Base-by-base conservation (phyloP, 2,797 vertebrate genomes). In the Oceanodroma leucorhoa region DNA sequence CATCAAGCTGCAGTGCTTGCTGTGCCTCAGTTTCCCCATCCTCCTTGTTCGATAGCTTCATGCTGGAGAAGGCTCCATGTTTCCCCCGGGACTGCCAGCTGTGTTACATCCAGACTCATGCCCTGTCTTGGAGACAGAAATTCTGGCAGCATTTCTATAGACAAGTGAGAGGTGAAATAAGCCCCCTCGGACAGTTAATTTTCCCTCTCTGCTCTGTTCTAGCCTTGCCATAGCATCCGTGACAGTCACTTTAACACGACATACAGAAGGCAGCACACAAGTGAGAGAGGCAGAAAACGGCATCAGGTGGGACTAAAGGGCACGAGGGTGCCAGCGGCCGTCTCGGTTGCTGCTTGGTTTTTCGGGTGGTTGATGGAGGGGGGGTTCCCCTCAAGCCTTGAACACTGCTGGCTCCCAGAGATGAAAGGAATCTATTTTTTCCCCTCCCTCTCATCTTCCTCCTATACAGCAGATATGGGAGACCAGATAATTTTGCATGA, bases 31-130 rank as follows among this genome's bases (percentile, higher is more conserved):
- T 73, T 66, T 85, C 87, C 16, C 75, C 20, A 36, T 7, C 24
- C 12, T 32, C 15, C 38, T 45, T 4, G 9, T 54, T n/a, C 2
- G 0, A 1, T 3, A 7, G 13, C 50, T 85, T 48, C 16, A 0
- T 6, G 26, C 2, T 53, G 48, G n/a, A 29, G 70, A n/a, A 43
- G 32, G 53, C 58, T 88, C 57, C 0, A 0, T 78, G 21, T 16
- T 50, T 65, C 9, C 57, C 54, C 29, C 8, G 0, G 87, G 14
- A 24, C 19, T 79, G 45, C 10, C 72, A 73, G 61, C 62, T 55
- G 17, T 40, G 50, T n/a, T 64, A 36, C 15, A 3, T 20, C 43
- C 17, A 7, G 32, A 27, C n/a, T 66, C 3, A 2, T 48, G 45
- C 29, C 43, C 27, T 27, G 8, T 32, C 55, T n/a, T 26, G 46